phyloP scores from a whole-genome alignment of 2,888 invertebrate species.

The Erannis defoliaria region DNA sequence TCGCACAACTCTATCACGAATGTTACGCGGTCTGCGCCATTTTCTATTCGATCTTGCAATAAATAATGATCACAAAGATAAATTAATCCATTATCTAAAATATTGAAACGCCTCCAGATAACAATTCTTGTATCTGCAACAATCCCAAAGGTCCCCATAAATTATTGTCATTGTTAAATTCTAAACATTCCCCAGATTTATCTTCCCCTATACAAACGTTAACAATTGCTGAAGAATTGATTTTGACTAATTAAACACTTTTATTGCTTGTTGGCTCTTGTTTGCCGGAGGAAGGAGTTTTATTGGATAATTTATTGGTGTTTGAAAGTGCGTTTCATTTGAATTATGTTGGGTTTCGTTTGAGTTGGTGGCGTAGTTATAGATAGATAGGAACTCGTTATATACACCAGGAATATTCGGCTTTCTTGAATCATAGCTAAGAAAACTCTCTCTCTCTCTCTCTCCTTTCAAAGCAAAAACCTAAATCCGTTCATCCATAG shows the following conservation, averaged over 20 bases:
- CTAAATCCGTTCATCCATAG: too few relatives aligned
- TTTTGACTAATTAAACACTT: conserved; percentile 71
- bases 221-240: conserved; percentile 71
- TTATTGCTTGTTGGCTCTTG: conserved; percentile 56
- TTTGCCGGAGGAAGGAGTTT: conserved; percentile 39
- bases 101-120: conserved; percentile 4
- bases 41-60: too few relatives aligned
- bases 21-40: too few relatives aligned
- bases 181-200: conserved; percentile 67
- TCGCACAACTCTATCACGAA: too few relatives aligned
- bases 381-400: too few relatives aligned
- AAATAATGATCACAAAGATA: background rate
- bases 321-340: conserved; percentile 26
- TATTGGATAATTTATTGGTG: conserved; percentile 46
- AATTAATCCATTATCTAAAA: conserved; percentile 1
- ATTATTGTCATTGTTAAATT: conserved; percentile 61
- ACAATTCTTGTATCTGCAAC: conserved; percentile 29
- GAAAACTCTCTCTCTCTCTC: too few relatives aligned
- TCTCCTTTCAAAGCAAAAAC: too few relatives aligned
- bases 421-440: too few relatives aligned
- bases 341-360: conserved; percentile 4
- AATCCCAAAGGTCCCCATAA: conserved; percentile 37
- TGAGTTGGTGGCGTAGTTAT: background rate
- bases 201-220: conserved; percentile 56
- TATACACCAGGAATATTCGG: too few relatives aligned